A percentile compares a stretch with the other conserved stretches of the same genome.
phyloP scores from a whole-genome alignment of 2,113 vertebrate species.

The Dipodomys merriami region DNA sequence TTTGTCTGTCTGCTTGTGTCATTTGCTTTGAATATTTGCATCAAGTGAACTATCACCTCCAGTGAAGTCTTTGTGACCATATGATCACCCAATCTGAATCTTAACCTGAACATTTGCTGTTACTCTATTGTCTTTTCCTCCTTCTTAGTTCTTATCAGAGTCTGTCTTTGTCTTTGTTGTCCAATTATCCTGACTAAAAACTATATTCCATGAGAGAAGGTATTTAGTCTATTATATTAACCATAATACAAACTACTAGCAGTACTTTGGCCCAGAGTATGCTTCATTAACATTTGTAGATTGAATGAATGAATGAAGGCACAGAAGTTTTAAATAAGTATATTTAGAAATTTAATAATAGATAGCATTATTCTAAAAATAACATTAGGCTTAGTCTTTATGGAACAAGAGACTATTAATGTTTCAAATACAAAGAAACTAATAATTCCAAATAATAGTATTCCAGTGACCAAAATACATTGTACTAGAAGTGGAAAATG shows the following conservation, averaged over 20 bases:
- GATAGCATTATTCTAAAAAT: background rate
- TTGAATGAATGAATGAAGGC: background rate
- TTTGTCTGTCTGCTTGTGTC: background rate
- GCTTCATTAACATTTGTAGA: background rate
- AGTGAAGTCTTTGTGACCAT: background rate
- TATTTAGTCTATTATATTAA: background rate
- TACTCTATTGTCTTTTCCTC: background rate
- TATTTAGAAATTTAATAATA: conserved; percentile 40
- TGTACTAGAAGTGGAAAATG: background rate
- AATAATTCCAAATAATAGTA: background rate
- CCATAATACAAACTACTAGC: background rate
- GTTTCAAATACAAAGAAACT: conserved; percentile 8
- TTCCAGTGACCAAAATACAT: conserved; percentile 30
- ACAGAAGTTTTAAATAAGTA: background rate
- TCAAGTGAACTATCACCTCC: background rate
- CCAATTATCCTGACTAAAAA: background rate
- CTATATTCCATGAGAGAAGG: background rate
- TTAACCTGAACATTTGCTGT: background rate
- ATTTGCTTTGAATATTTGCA: background rate
- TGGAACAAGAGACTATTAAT: conserved; percentile 23
- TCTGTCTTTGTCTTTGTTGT: background rate
- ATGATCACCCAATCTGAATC: background rate
- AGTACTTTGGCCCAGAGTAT: background rate
- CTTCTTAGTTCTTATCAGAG: background rate
- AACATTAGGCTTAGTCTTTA: background rate